Evolutionary conservation across 2,113 vertebrate genomes (phyloP), one percentile per base, ranked within the genome.

Genomic region (Baryphthengus martii): DNA sequence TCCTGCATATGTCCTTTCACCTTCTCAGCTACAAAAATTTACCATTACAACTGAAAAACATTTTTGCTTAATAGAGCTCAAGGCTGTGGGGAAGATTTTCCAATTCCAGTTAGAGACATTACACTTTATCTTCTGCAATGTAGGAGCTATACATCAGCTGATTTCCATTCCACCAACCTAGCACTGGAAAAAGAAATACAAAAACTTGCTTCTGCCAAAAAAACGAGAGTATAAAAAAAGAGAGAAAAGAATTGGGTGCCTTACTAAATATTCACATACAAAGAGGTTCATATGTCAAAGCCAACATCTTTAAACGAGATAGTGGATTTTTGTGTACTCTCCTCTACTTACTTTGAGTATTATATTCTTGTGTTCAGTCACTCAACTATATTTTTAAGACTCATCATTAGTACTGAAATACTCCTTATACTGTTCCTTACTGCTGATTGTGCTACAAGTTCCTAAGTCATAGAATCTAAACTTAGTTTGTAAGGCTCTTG

Each of bases 401-500:
- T 37, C 92, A 61, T 63, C 71, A 56, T 93, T 81, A 67, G 65
- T 86, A 79, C 37, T 89, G 76, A 94, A 93, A 58, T n/a, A 29
- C 21, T 44, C 20, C 65, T 97, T 86, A 94, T 58, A 61, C 72
- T 88, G 26, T 93, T 96, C 65, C 88, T 91, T 93, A 53, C 76
- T 92, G 74, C 65, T 96, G 86, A 67, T 50, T 52, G 26, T 96
- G 62, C 90, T 94, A 88, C 94, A 91, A 92, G 71, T 89, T 90
- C 85, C 79, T 50, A 84, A 88, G 84, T 91, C 66, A 90, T 44
- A 92, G 84, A 93, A 94, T 93, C 52, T 66, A 93, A 68, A 96
- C 80, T 62, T 96, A 68, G 29, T 87, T 95, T 89, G 28, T 93
- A 92, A 94, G 63, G 58, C 63, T 79, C 90, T 95, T 96, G 74